Evolutionary conservation across 2,113 vertebrate species (phyloP), one percentile per base, ranked within the genome.

Genomic region (Anoura caudifer): DNA sequence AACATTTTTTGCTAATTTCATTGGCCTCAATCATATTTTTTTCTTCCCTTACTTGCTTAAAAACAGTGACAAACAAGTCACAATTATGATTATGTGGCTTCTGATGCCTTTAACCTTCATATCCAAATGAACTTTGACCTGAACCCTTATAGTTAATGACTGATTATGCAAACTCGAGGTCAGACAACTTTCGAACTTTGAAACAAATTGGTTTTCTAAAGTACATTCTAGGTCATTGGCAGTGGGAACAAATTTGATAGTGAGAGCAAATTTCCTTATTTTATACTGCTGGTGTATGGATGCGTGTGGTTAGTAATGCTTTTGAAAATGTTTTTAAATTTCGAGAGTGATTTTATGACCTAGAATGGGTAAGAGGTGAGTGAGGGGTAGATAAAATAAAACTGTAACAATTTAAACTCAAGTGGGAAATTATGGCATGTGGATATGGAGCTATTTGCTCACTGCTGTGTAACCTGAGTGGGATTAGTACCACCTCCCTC

Each of bases 191-290:
- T 47, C 76, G 19, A 82, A 87, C 24, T 61, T 67, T 31, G 67
- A 94, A 38, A 41, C 4, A 93, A 82, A 70, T 50, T 82, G 15
- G 8, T 91, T 95, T 88, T 76, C 56, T 59, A 61, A 88, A 41
- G 0, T 76, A 0, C 52, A 70, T 52, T 91, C 13, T 77, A 80
- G 47, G 45, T 65, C 41, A 73, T 19, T 45, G 8, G n/a, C 38
- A 59, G 2, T 45, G 22, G 36, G 4, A 65, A 69, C 4, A 45
- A n/a, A 59, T 91, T 79, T 87, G 12, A 65, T 67, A 10, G 17
- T n/a, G 10, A 65, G 13, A 33, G 19, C 2, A 90, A 86, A 7
- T 20, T 94, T 79, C 4, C 2, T 16, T 76, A 5, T n/a, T 93
- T 41, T 75, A 63, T 59, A 63, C 7, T 85, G 84, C 86, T 5